Percentiles rank a stretch among this genome's conserved stretches.
Conservation (phyloP, 1,140 invertebrate genomes). For the Pissodes strobi region DNA sequence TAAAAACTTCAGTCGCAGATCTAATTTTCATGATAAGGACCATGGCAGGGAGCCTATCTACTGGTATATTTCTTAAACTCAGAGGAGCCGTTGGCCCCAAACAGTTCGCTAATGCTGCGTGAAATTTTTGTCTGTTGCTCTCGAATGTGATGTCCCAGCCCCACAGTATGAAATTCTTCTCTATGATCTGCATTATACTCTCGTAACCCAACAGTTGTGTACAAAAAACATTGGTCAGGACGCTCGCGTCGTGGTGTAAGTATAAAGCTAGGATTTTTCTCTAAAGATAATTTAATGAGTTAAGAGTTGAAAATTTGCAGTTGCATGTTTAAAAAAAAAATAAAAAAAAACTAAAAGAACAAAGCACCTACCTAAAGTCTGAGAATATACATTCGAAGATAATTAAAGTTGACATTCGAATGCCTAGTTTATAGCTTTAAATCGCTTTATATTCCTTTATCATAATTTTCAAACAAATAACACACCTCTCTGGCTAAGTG, state of each 20-base stretch:
- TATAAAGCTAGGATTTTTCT: constrained; percentile 90
- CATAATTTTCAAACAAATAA: too few relatives aligned
- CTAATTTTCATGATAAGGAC: constrained; percentile 87
- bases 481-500: too few relatives aligned
- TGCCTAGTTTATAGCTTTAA: too few relatives aligned
- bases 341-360: too few relatives aligned
- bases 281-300: too few relatives aligned
- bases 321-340: too few relatives aligned
- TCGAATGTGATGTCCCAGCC: constrained; percentile 93
- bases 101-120: constrained; percentile 67
- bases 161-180: constrained; percentile 88
- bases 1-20: constrained; percentile 85
- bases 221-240: constrained; percentile 94
- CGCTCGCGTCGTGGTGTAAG: constrained; percentile 91
- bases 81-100: constrained; percentile 70
- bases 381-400: too few relatives aligned
- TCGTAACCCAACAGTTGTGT: constrained; percentile 90
- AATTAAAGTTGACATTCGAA: too few relatives aligned
- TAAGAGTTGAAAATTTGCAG: too few relatives aligned
- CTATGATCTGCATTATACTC: constrained; percentile 83
- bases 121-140: constrained; percentile 77
- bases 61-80: constrained; percentile 80
- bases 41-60: constrained; percentile 81
- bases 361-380: too few relatives aligned
- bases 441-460: too few relatives aligned